Evolutionary conservation across 2,888 invertebrate genomes (phyloP).

Genomic region (Coelinius sp.): DNA sequence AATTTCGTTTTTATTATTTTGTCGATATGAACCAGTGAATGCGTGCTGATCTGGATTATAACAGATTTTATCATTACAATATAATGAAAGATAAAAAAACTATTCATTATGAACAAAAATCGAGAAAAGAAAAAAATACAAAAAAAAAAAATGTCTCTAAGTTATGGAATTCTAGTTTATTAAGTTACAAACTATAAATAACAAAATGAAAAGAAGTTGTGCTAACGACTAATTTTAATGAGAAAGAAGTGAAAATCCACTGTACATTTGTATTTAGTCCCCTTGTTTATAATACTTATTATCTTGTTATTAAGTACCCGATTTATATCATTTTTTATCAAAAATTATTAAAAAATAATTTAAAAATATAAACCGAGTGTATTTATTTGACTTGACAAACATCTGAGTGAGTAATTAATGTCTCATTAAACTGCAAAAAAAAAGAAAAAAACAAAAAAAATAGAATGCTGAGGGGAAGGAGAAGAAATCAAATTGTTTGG

Average conservation of each 20-base stretch:
- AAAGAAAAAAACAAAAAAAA: conserved; percentile 3
- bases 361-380: conserved; percentile 60
- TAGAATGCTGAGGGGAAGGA: not conserved
- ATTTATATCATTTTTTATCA: conserved; percentile 72
- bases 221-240: conserved; percentile 67
- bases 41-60: conserved; percentile 38
- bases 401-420: conserved; percentile 21
- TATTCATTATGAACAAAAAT: conserved; percentile 49
- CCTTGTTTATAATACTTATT: conserved; percentile 71
- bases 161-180: conserved; percentile 64
- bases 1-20: conserved; percentile 26
- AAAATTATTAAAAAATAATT: conserved; percentile 71
- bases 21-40: conserved; percentile 39
- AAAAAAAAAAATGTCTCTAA: conserved; percentile 59
- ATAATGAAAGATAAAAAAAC: conserved; percentile 35
- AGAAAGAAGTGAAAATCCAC: conserved; percentile 50
- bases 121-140: conserved; percentile 49
- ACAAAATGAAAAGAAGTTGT: conserved; percentile 59
- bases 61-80: conserved; percentile 40
- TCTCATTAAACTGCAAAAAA: not conserved
- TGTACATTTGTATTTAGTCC: conserved; percentile 71
- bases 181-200: conserved; percentile 64
- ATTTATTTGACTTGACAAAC: conserved; percentile 40
- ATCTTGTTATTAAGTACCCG: conserved; percentile 71
- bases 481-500: not conserved